Evolutionary conservation across 2,797 vertebrate species (phyloP).

Genomic region (Falco peregrinus): DNA sequence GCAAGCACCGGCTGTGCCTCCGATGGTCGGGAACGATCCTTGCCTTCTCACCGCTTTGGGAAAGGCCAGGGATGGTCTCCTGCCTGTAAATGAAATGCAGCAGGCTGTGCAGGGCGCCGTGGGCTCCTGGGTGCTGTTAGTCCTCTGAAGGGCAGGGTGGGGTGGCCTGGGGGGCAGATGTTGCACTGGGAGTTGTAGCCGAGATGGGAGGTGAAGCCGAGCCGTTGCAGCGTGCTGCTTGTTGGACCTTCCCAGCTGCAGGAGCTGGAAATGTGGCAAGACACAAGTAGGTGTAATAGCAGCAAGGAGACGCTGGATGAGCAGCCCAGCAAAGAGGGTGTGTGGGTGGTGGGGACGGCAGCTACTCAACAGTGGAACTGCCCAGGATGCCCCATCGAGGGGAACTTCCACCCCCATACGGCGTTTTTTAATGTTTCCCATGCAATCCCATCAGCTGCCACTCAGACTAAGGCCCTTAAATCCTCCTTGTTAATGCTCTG

Average conservation of each 20-base stretch:
- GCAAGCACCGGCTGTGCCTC: not conserved
- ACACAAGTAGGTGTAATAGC: not conserved
- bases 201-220: not conserved
- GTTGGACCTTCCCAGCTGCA: not conserved
- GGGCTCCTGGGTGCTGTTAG: not conserved
- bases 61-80: not conserved
- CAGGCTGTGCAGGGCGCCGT: rapidly evolving
- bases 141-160: not conserved
- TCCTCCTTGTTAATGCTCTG: not conserved
- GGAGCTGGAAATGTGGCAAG: not conserved
- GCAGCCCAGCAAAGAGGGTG: not conserved
- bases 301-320: not conserved
- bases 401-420: not conserved
- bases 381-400: not conserved
- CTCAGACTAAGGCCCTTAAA: not conserved
- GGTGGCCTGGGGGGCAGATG: not conserved
- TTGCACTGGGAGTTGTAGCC: not conserved
- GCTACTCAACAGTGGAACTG: not conserved
- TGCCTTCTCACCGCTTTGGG: not conserved
- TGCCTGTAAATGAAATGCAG: rapidly evolving
- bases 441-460: not conserved
- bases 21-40: rapidly evolving
- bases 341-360: not conserved
- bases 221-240: not conserved
- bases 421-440: not conserved